Percentiles rank a stretch among this genome's conserved stretches.
Conservation (phyloP, 2,888 invertebrate genomes). For the Pyrrhosoma nymphula region DNA sequence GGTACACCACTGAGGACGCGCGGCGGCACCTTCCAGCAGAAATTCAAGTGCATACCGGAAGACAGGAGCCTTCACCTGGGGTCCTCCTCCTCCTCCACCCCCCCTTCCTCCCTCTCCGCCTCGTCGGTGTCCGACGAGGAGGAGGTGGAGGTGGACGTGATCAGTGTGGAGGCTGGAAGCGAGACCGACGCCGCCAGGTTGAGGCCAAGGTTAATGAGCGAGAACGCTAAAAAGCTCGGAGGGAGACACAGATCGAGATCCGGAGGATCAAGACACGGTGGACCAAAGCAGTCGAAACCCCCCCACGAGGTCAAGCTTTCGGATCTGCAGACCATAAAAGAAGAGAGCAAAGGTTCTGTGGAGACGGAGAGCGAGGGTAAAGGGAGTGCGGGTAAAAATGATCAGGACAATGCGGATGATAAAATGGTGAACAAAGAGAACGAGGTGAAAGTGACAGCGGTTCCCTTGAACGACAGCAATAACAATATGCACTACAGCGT, state of each 20-base stretch:
- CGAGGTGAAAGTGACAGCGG: neutral
- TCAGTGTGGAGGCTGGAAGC: constrained; percentile 60
- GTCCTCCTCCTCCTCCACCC: constrained; percentile 60
- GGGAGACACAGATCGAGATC: constrained; percentile 5
- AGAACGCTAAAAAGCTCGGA: constrained; percentile 44
- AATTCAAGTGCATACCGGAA: constrained; percentile 61
- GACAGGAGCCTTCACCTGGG: constrained; percentile 60
- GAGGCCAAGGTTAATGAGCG: constrained; percentile 39
- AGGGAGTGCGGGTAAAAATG: neutral
- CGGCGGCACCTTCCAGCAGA: constrained; percentile 45
- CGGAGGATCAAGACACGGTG: neutral
- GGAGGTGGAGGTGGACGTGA: constrained; percentile 60
- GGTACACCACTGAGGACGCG: constrained; percentile 43
- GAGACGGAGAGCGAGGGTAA: constrained; percentile 49
- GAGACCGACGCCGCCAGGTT: constrained; percentile 60
- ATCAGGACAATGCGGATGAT: neutral
- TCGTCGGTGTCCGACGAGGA: constrained; percentile 40
- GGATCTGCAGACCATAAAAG: constrained; percentile 46
- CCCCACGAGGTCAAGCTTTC: neutral
- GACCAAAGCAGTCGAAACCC: neutral
- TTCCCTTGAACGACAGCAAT: constrained; percentile 1
- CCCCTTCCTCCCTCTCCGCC: constrained; percentile 46
- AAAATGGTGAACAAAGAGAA: neutral
- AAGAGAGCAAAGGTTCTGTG: constrained; percentile 47
- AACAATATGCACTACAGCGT: constrained; percentile 20